These are phyloP conservation scores for Halesus radiatus DNA, from an alignment of 1,140 invertebrate species.

Conservation along the genomic window DNA sequence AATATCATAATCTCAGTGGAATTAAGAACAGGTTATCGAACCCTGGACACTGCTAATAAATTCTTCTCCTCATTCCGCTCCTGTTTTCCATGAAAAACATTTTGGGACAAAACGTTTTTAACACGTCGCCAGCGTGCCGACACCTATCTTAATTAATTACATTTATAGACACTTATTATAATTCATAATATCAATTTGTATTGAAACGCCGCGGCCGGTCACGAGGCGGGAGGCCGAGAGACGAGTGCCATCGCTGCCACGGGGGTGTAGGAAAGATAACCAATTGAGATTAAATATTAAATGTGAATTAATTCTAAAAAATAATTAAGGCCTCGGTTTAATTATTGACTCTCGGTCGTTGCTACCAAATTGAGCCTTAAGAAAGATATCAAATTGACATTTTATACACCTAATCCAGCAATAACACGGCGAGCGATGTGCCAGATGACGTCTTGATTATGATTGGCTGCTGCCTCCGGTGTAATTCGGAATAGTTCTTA, in stretches of 20 bases:
- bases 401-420: neutral
- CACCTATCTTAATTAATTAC: slow-evolving; percentile 34
- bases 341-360: neutral
- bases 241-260: neutral
- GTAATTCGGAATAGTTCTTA: too few species aligned
- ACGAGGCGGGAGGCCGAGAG: neutral
- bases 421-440: too few species aligned
- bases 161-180: slow-evolving; percentile 27
- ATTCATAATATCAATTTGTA: slow-evolving; percentile 39
- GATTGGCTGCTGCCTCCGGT: too few species aligned
- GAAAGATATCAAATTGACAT: neutral
- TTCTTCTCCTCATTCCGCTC: too few species aligned
- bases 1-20: too few species aligned
- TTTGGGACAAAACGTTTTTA: slow-evolving; percentile 25
- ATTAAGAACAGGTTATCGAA: too few species aligned
- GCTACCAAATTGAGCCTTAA: neutral
- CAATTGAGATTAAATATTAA: neutral
- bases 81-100: slow-evolving; percentile 13
- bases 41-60: too few species aligned
- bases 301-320: neutral
- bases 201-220: neutral
- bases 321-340: slow-evolving; percentile 13
- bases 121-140: neutral
- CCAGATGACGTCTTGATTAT: too few species aligned
- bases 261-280: slow-evolving; percentile 17